These are phyloP conservation scores for Machimus rusticus DNA, from an alignment of 2,888 invertebrate species.

Conservation along the genomic window DNA sequence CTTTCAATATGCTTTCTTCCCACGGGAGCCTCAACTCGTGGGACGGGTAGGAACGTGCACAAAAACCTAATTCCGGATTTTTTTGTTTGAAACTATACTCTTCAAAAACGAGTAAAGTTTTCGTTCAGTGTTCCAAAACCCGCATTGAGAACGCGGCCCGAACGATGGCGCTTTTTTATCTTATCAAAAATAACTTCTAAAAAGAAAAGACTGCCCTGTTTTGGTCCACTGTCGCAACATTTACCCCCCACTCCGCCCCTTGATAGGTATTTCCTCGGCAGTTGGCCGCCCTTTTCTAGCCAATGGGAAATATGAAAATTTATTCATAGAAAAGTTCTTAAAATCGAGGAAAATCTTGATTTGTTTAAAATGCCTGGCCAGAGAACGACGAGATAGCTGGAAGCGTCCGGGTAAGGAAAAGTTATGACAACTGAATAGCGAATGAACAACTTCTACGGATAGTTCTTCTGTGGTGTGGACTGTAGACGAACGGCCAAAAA, in stretches of 20 bases:
- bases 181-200: slow-evolving; percentile 20
- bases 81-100: not conserved
- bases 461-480: not conserved
- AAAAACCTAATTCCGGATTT: not conserved
- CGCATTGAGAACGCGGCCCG: not conserved
- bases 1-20: not conserved
- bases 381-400: not conserved
- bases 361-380: not conserved
- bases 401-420: not conserved
- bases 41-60: not conserved
- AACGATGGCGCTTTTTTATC: not conserved
- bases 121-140: not conserved
- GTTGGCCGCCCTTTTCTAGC: not conserved
- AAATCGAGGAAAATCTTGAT: slow-evolving; percentile 12
- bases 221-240: not conserved
- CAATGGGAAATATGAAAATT: slow-evolving; percentile 18
- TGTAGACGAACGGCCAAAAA: not conserved
- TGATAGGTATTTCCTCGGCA: not conserved
- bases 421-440: slow-evolving; percentile 19
- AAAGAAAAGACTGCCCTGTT: not conserved
- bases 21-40: not conserved
- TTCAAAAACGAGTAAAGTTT: not conserved
- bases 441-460: not conserved
- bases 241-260: not conserved
- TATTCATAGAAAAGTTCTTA: slow-evolving; percentile 28